These are phyloP conservation scores for Antheraea mylitta DNA, from an alignment of 1,140 invertebrate genomes.

Conservation along the genomic window DNA sequence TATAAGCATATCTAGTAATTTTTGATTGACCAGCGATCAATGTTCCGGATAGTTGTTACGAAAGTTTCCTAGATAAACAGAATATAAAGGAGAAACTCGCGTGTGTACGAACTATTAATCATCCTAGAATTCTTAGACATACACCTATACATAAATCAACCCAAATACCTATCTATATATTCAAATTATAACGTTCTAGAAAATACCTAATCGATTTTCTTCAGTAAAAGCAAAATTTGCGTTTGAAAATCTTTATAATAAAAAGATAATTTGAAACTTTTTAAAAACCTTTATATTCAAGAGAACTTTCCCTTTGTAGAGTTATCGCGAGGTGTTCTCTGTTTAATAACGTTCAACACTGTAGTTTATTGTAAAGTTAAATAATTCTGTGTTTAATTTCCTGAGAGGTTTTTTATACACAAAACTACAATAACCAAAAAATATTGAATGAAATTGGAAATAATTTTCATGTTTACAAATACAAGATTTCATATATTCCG, in stretches of 20 bases:
- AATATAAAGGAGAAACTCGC: constrained; percentile 41
- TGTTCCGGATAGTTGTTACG: neutral
- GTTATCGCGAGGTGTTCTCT: neutral
- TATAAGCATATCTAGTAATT: neutral
- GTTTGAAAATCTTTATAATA: neutral
- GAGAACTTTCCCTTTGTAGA: constrained; percentile 2
- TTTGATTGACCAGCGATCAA: neutral
- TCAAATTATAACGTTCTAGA: neutral
- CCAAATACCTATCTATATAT: neutral
- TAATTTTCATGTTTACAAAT: too few species aligned
- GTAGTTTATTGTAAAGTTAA: neutral
- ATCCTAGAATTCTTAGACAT: constrained; percentile 13
- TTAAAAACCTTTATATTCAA: neutral
- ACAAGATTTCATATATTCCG: too few species aligned
- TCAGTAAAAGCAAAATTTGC: neutral
- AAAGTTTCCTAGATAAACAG: constrained; percentile 32
- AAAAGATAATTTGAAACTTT: constrained; percentile 4
- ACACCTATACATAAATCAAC: neutral
- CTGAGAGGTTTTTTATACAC: too few species aligned
- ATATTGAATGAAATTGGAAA: too few species aligned
- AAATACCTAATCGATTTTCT: neutral
- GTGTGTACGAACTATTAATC: constrained; percentile 41
- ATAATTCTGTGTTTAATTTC: neutral
- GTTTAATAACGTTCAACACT: neutral
- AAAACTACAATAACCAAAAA: too few species aligned